Conservation (phyloP, 2,888 invertebrate species). For the Ommatoiulus sabulosus region DNA sequence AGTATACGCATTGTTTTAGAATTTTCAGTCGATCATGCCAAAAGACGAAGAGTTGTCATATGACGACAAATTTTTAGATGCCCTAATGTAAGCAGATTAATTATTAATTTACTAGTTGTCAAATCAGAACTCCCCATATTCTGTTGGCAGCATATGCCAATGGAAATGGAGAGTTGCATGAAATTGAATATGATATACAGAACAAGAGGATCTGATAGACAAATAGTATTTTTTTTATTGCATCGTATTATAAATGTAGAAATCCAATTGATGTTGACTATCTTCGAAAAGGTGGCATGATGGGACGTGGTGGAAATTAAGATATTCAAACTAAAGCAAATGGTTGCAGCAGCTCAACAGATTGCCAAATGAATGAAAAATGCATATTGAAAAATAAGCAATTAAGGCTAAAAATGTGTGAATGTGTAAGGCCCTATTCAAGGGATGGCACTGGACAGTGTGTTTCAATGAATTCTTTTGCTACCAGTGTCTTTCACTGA, state of each 20-base stretch:
- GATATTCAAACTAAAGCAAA: constrained; percentile 10
- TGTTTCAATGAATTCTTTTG: neutral
- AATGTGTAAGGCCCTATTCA: constrained; percentile 69
- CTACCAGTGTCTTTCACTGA: neutral
- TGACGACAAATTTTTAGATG: constrained; percentile 40
- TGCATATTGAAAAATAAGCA: constrained; percentile 74
- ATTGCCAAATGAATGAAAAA: constrained; percentile 78
- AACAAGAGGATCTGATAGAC: too few species aligned
- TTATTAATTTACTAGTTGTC: too few species aligned
- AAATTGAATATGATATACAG: too few species aligned
- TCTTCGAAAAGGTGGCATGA: neutral
- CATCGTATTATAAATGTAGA: constrained; percentile 33
- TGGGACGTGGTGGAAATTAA: constrained; percentile 50
- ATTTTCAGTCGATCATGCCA: constrained; percentile 25
- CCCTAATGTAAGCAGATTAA: neutral
- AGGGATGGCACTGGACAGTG: neutral
- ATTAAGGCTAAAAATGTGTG: constrained; percentile 77
- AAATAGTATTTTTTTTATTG: too few species aligned
- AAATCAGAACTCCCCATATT: too few species aligned
- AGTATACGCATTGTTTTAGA: constrained; percentile 40
- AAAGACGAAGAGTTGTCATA: constrained; percentile 16
- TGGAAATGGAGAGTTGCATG: too few species aligned
- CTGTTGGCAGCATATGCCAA: too few species aligned
- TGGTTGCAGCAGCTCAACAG: neutral
- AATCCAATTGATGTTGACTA: constrained; percentile 14